Conservation (phyloP, 2,113 vertebrate species). For the Ctenomys sociabilis region DNA sequence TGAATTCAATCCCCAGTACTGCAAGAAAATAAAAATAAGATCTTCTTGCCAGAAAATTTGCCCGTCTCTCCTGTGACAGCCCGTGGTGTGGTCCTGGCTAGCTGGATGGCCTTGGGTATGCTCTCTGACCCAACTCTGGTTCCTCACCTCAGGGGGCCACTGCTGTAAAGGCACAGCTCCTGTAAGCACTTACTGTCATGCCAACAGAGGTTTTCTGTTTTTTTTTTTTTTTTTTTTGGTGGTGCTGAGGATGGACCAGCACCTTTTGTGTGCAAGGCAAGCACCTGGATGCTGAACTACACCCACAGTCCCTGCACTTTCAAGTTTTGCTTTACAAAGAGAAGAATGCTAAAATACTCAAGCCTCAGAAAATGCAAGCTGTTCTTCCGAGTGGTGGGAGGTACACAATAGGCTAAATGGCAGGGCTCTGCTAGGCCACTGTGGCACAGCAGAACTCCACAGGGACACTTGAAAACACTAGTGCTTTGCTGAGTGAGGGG, state of each 20-base stretch:
- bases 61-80: background rate
- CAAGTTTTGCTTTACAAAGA: no score
- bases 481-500: background rate
- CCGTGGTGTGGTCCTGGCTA: background rate
- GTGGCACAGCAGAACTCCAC: fast-evolving
- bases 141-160: background rate
- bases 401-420: fast-evolving
- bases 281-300: background rate
- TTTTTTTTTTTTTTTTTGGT: background rate
- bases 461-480: no score
- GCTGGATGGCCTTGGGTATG: background rate
- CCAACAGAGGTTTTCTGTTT: background rate
- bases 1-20: no score
- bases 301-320: background rate
- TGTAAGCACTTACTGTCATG: background rate
- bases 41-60: fast-evolving
- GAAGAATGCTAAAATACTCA: fast-evolving
- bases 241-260: background rate
- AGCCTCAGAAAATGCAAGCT: background rate
- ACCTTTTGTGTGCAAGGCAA: background rate
- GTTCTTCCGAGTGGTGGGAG: fast-evolving
- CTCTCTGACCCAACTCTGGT: background rate
- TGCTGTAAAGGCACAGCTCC: background rate
- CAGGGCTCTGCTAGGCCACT: background rate
- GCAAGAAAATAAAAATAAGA: no score